These are phyloP conservation scores for Homarus gammarus DNA, from an alignment of 2,888 invertebrate species.

Conservation along the genomic window DNA sequence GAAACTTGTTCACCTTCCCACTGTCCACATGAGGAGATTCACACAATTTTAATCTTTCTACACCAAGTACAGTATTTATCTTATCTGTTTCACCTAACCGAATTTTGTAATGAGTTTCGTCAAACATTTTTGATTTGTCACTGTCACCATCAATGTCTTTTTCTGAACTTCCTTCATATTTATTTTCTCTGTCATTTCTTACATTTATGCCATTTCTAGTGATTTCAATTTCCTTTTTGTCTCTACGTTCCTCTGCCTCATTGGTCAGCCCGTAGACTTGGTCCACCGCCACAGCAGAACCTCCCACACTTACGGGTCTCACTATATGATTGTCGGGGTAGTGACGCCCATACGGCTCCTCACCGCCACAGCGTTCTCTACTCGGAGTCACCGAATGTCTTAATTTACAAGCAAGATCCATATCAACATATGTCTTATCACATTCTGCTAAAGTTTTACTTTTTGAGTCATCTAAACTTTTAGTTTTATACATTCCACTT, in stretches of 20 bases:
- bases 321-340: conserved; percentile 20
- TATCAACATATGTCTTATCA: conserved; percentile 35
- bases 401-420: conserved; percentile 39
- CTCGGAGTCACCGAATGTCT: conserved; percentile 34
- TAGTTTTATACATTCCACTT: conserved; percentile 27
- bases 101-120: conserved; percentile 4
- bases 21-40: neutral
- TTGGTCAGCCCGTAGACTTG: neutral
- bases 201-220: neutral
- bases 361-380: neutral
- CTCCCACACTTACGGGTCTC: neutral
- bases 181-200: neutral
- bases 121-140: conserved; percentile 19
- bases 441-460: conserved; percentile 6
- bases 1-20: neutral
- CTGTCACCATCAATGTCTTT: neutral
- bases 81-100: neutral
- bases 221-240: neutral
- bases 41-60: neutral
- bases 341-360: neutral
- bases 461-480: neutral
- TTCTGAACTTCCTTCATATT: neutral
- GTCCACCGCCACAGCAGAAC: neutral
- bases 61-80: neutral
- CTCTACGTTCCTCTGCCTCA: neutral